Base-by-base conservation (phyloP, 2,888 invertebrate genomes). In the Tribolium freemani region DNA sequence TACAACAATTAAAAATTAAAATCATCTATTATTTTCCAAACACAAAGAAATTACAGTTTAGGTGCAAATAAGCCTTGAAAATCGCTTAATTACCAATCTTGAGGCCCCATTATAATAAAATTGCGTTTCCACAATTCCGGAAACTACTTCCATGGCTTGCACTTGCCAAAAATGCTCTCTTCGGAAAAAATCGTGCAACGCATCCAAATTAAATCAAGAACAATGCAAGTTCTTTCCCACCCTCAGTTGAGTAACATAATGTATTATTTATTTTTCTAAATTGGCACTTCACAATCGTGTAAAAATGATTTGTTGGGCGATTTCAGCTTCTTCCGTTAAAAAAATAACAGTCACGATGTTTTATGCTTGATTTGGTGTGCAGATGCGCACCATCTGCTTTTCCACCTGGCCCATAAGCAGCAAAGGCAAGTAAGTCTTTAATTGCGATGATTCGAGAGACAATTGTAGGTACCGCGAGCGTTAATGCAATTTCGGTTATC, bases 321-420 rank as follows among this genome's bases (percentile, higher is more conserved):
- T 1, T 31, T 31, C 5, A 31, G 9, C 31, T 31, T 31, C 31
- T 16, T 16, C 16, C 31, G 31, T 31, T 31, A 8, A 31, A 31
- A 31, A 31, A 31, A 31, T 16, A 16, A 16, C 16, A 16, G 16
- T 16, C 16, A 16, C 16, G 16, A 31, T 26, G 5, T 26, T 21
- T 45, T 45, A 58, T 45, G 64, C 9, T 53, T 44, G 53, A 64
- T 53, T 51, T 64, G 31, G n/a, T n/a, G 53, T 46, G 56, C 66
- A 66, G 66, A 56, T 66, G 66, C 20, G 46, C 9, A 6, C 68
- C 68, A 68, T 58, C 68, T 68, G 68, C 38, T 46, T 60, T 57
- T 26, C 38, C 69, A 69, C 69, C 69, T 69, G 58, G 51, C 60
- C 38, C 38, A 38, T 38, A n/a, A 56, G 6, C 8, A 11, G 13